phyloP scores from a whole-genome alignment of 2,797 vertebrate genomes.

The Crocodylus rhombifer region DNA sequence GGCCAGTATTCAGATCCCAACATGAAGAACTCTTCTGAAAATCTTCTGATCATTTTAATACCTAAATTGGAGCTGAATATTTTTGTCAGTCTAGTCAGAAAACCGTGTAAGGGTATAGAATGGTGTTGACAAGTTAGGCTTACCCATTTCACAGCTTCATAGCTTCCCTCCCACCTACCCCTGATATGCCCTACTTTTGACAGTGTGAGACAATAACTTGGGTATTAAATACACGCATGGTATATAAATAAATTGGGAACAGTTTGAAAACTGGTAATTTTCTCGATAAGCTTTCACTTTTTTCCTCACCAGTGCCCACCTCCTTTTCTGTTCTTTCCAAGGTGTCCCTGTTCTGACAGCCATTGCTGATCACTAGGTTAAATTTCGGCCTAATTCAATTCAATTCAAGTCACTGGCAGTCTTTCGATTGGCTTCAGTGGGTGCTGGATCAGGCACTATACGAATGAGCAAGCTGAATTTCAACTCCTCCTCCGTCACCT shows the following conservation, averaged over 20 bases:
- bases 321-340: not conserved
- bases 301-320: not conserved
- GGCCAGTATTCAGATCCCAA: not conserved
- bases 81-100: not conserved
- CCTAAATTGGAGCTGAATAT: not conserved
- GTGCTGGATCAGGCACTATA: not conserved
- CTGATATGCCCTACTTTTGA: not conserved
- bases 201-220: not conserved
- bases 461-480: not conserved
- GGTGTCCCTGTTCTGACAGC: not conserved
- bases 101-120: accelerated
- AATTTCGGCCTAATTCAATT: not conserved
- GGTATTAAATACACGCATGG: accelerated
- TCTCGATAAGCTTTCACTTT: not conserved
- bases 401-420: not conserved
- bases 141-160: not conserved
- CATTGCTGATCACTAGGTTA: not conserved
- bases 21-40: accelerated
- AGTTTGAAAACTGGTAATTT: not conserved
- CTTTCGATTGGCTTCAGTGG: not conserved
- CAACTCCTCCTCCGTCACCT: not conserved
- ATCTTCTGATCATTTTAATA: not conserved
- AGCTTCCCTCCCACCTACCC: not conserved
- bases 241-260: not conserved
- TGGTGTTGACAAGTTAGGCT: not conserved